A percentile compares a stretch with the other conserved stretches of the same genome.
phyloP scores from a whole-genome alignment of 2,113 vertebrate genomes.

The Hemibagrus wyckioides region DNA sequence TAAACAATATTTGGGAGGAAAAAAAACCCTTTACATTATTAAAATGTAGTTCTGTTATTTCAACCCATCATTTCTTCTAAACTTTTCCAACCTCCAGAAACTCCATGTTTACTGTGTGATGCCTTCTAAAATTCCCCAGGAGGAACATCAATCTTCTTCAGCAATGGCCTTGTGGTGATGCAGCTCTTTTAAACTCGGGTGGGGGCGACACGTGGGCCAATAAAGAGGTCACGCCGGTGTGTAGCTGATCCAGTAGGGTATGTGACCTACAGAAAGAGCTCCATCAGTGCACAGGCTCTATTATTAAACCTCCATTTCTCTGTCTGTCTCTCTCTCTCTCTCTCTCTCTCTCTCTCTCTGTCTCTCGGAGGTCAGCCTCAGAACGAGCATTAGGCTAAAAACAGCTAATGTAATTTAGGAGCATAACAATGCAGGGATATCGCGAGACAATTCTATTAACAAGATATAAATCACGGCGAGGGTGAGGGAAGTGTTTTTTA shows the following conservation, averaged over 20 bases:
- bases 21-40: not conserved
- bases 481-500: constrained; percentile 99
- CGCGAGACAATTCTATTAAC: constrained; percentile 99
- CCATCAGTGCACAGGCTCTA: constrained; percentile 15
- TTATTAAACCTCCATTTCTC: constrained; percentile 20
- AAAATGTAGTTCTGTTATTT: not conserved
- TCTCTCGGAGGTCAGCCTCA: constrained; percentile 24
- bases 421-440: constrained; percentile 99
- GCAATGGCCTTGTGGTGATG: constrained; percentile 39
- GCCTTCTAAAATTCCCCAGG: constrained; percentile 31
- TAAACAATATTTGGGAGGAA: not conserved
- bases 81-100: constrained; percentile 1
- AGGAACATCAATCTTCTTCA: constrained; percentile 45
- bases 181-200: constrained; percentile 37
- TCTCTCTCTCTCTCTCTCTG: constrained; percentile 5
- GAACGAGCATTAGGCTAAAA: constrained; percentile 29
- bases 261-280: constrained; percentile 32
- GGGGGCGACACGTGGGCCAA: constrained; percentile 14
- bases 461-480: constrained; percentile 99
- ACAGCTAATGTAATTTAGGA: constrained; percentile 83
- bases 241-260: constrained; percentile 44
- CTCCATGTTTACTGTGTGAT: constrained; percentile 36
- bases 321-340: not conserved
- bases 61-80: not conserved
- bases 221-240: constrained; percentile 51